phyloP scores from a whole-genome alignment of 2,113 vertebrate genomes.

The Gnathonemus echidnorhynchus region DNA sequence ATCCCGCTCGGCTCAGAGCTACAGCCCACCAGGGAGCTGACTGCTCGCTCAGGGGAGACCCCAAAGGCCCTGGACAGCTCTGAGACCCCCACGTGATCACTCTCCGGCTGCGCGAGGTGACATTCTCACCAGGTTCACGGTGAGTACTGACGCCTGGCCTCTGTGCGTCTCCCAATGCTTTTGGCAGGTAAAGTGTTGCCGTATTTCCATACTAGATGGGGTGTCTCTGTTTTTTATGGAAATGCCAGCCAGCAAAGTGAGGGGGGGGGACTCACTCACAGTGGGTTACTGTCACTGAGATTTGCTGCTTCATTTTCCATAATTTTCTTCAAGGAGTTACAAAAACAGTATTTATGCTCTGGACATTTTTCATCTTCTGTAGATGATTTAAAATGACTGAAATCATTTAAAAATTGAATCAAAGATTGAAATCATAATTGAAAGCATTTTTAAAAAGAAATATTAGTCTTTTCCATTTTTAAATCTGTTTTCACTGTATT shows the following conservation, averaged over 20 bases:
- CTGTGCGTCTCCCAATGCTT: background rate
- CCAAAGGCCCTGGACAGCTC: background rate
- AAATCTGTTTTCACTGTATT: background rate
- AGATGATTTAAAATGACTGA: background rate
- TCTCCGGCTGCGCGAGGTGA: background rate
- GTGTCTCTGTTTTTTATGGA: background rate
- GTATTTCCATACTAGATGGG: background rate
- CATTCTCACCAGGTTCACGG: slow-evolving; percentile 11
- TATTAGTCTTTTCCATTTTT: background rate
- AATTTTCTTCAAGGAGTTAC: background rate
- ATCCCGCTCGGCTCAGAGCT: background rate
- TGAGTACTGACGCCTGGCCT: slow-evolving; percentile 9
- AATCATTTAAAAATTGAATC: background rate
- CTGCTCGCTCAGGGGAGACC: background rate
- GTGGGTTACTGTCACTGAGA: background rate
- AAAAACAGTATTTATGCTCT: background rate
- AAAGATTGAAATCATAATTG: too few relatives aligned
- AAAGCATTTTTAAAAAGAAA: background rate
- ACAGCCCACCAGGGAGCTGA: background rate
- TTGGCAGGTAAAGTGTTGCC: background rate
- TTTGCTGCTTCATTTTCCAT: background rate
- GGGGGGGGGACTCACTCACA: background rate
- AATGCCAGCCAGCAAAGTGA: background rate
- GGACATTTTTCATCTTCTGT: background rate
- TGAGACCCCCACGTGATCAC: background rate